Base-by-base conservation (phyloP, 2,797 vertebrate genomes). In the Anolis apletophallus region DNA sequence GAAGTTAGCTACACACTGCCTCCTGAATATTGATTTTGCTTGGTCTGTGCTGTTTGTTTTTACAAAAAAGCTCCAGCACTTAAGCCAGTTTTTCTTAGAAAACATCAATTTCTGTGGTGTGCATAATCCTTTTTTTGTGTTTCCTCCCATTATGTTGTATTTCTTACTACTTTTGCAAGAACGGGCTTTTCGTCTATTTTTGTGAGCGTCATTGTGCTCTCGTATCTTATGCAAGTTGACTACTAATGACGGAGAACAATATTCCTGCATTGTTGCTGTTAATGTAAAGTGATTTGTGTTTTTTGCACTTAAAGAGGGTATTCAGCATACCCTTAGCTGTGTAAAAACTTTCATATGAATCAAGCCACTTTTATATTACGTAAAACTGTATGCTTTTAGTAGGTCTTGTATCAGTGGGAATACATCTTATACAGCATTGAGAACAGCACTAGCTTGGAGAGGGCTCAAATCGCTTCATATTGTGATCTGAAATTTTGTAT, bases 401-500 rank as follows among this genome's bases (percentile, higher is more conserved):
- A 95, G 96, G 93, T 97, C 94, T 96, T 97, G 96, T 97, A 97
- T 97, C 93, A 93, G 97, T 98, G 97, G 96, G 95, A 95, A 96
- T 95, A 96, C 95, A 96, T 96, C 95, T 73, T 96, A 95, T 95
- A 96, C 26, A 55, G 92, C 95, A 94, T 95, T 95, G 94, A 96
- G 94, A 95, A 94, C 96, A 96, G 94, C 95, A 96, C 96, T 97
- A 97, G 97, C 97, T 97, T 97, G 96, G 96, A 97, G 96, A 97
- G 91, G 94, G 94, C 96, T 97, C 96, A 95, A 97, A 98, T 97
- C 85, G 97, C 98, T 98, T 98, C 97, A 97, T 98, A 97, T 98
- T 98, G 98, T 99, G 98, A 98, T 97, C 97, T 97, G 96, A 98
- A 97, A 98, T 99, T 99, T 99, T 99, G 98, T 99, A 99, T 98